Evolutionary conservation across 2,113 vertebrate species (phyloP), one percentile per base, ranked within the genome.

Genomic region (Gobiocypris rarus): DNA sequence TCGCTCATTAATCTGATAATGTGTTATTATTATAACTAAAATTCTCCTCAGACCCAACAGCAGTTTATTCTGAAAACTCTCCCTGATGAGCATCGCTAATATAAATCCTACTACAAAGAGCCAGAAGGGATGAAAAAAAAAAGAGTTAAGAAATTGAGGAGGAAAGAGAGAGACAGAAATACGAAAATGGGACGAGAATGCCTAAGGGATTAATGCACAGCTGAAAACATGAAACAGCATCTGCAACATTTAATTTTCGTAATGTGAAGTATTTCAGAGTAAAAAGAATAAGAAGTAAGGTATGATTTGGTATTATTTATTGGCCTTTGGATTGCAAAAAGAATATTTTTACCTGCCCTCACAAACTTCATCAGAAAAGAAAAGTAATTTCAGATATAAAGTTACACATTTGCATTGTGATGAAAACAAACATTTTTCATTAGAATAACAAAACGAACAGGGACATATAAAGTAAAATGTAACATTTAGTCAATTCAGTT

Each of bases 71-170:
- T 89, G 84, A 45, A 87, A 91, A 91, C 78, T 59, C 56, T 79
- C 86, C 85, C 74, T 87, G 84, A 87, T 81, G 84, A 83, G 86
- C 86, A 65, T 70, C 67, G 85, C 84, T 87, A 86, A 90, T 85
- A 89, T 84, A 87, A 86, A 88, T 85, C 81, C 77, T 88, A 90
- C 86, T 78, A 90, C 86, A 89, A 87, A 89, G 75, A 85, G 83
- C 89, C 87, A 73, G 58, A 74, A 80, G 89, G 81, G 56, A 85
- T 19, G 14, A 84, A 50, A 61, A 22, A 69, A 31, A 76, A 31
- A 69, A 65, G 22, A 83, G 56, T 24, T 61, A 82, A 24, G 54
- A n/a, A 43, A 63, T 86, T 84, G 56, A 87, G 56, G 65, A 26
- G 17, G 24, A 56, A 61, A n/a, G 11, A 28, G 54, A 43, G 82